Evolutionary conservation across 2,888 invertebrate genomes (phyloP).

Genomic region (Heliconius ismenius): DNA sequence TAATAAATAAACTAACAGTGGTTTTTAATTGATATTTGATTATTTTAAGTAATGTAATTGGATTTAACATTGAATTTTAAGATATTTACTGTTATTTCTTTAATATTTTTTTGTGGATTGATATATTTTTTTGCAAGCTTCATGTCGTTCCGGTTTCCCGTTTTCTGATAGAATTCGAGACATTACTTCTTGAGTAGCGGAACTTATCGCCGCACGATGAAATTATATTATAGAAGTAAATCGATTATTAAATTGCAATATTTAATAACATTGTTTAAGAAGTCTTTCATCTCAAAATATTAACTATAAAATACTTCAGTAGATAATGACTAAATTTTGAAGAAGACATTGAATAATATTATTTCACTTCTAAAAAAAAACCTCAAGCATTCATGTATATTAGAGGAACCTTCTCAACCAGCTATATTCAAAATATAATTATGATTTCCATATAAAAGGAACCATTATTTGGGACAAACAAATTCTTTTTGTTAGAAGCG

Average conservation of each 20-base stretch:
- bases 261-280: too few species aligned
- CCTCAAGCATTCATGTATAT: neutral
- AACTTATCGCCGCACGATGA: neutral
- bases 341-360: neutral
- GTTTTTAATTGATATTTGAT: neutral
- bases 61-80: neutral
- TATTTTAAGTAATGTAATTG: neutral
- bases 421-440: conserved; percentile 2
- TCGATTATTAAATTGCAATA: too few species aligned
- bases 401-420: neutral
- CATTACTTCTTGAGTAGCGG: neutral
- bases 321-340: neutral
- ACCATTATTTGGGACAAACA: conserved; percentile 27
- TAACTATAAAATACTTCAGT: neutral
- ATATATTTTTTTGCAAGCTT: neutral
- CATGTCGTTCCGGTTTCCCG: rapidly evolving
- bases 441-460: conserved; percentile 20
- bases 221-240: neutral
- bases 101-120: neutral
- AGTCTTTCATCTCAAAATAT: neutral
- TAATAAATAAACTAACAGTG: neutral
- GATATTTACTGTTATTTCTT: neutral
- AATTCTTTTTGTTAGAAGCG: conserved; percentile 29
- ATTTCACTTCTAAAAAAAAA: neutral
- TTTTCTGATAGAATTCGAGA: neutral